These are phyloP conservation scores for Megalops atlanticus DNA, from an alignment of 2,113 vertebrate genomes.

Conservation along the genomic window DNA sequence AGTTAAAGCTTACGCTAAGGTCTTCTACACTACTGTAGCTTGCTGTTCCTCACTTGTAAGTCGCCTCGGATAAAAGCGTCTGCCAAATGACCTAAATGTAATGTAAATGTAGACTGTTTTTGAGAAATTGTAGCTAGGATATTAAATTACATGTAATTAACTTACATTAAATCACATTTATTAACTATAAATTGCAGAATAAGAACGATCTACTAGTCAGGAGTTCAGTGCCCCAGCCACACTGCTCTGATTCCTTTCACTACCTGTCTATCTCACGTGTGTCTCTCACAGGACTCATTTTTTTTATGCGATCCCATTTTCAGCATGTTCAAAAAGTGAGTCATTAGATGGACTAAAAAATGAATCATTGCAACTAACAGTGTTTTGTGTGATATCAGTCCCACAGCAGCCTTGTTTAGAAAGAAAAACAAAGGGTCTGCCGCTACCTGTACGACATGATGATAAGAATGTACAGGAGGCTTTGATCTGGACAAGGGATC, in stretches of 20 bases:
- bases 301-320: not conserved
- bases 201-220: not conserved
- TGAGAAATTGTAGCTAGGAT: no score
- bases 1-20: no score
- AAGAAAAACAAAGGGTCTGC: conserved; percentile 66
- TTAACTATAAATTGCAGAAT: no score
- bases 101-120: no score
- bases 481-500: conserved; percentile 73
- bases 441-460: conserved; percentile 66
- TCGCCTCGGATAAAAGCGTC: no score
- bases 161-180: no score
- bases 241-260: not conserved
- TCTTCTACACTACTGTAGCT: no score
- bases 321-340: not conserved
- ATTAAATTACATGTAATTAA: no score
- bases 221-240: not conserved
- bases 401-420: conserved; percentile 63
- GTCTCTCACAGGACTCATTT: no score
- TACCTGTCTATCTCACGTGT: no score
- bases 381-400: conserved; percentile 47
- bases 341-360: not conserved
- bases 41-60: no score
- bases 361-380: conserved; percentile 27
- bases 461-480: conserved; percentile 59
- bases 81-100: no score